These are phyloP conservation scores for Lycopodina hypogea DNA, from an alignment of 37 sponge, comb jelly and placozoan genomes.

Conservation along the genomic window DNA sequence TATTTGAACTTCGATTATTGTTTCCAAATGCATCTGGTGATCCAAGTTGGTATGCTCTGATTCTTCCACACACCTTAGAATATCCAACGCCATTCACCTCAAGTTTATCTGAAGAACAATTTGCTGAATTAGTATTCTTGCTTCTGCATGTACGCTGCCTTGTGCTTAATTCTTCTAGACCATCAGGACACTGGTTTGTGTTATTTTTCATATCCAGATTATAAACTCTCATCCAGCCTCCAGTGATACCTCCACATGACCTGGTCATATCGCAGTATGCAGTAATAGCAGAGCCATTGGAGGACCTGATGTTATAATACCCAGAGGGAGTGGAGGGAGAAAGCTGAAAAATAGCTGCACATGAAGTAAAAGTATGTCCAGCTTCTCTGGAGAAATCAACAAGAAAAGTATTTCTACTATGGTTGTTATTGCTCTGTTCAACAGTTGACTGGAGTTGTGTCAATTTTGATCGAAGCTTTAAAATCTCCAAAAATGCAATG, in stretches of 20 bases:
- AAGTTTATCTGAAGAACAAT: slow-evolving; percentile 32
- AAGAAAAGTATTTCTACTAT: too few relatives aligned
- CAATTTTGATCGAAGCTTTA: too few relatives aligned
- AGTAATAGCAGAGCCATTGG: slow-evolving; percentile 16
- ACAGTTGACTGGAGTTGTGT: too few relatives aligned
- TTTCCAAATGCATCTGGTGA: slow-evolving; percentile 18
- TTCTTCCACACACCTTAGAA: slow-evolving; percentile 52
- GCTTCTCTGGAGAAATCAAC: neutral
- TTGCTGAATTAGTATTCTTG: neutral
- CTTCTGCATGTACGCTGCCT: neutral
- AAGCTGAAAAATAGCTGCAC: neutral
- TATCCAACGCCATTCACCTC: slow-evolving; percentile 16
- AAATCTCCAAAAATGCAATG: too few relatives aligned
- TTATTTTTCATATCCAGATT: slow-evolving; percentile 16
- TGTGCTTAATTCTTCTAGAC: neutral
- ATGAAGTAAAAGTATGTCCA: neutral
- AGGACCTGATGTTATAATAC: neutral
- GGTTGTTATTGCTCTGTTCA: too few relatives aligned
- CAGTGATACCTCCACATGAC: slow-evolving; percentile 21
- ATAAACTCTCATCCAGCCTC: slow-evolving; percentile 36
- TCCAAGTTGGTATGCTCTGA: slow-evolving; percentile 38
- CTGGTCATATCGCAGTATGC: slow-evolving; percentile 34
- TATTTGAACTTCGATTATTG: neutral
- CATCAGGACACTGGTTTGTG: slow-evolving; percentile 2
- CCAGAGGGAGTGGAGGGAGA: neutral